Conservation (phyloP, 2,113 vertebrate species). For the Hiodon tergisus region DNA sequence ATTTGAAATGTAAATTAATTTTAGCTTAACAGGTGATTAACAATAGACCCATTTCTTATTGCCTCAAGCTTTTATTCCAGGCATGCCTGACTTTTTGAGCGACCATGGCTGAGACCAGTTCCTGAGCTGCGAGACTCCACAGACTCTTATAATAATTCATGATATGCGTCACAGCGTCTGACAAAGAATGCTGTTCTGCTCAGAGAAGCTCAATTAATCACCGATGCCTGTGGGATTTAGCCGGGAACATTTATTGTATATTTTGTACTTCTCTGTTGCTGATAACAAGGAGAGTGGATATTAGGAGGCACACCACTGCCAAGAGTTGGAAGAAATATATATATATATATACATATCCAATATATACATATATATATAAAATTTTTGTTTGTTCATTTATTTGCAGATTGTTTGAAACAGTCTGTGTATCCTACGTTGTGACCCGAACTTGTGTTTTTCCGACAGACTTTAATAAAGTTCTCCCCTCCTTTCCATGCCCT, state of each 20-base stretch:
- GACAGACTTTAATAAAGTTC: no score
- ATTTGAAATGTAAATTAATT: no score
- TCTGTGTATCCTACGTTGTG: no score
- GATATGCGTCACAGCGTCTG: slow-evolving; percentile 26
- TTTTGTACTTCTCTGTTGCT: slow-evolving; percentile 17
- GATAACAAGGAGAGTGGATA: slow-evolving; percentile 7
- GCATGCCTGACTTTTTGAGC: neutral
- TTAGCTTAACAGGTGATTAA: neutral
- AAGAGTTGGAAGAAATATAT: neutral
- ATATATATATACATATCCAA: neutral
- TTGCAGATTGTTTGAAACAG: no score
- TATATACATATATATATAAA: no score
- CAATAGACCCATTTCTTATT: neutral
- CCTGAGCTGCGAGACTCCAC: slow-evolving; percentile 10
- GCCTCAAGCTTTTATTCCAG: slow-evolving; percentile 3
- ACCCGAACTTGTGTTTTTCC: no score
- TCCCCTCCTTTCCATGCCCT: no score
- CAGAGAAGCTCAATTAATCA: slow-evolving; percentile 37
- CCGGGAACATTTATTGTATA: slow-evolving; percentile 15
- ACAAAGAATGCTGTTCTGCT: slow-evolving; percentile 26
- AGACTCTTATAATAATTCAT: slow-evolving; percentile 39
- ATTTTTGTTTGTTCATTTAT: no score
- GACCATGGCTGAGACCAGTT: slow-evolving; percentile 6
- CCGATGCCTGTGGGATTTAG: slow-evolving; percentile 36
- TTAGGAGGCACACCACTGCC: neutral